These are phyloP conservation scores for Tortrix viridana DNA, from an alignment of 2,888 invertebrate species.

Conservation along the genomic window DNA sequence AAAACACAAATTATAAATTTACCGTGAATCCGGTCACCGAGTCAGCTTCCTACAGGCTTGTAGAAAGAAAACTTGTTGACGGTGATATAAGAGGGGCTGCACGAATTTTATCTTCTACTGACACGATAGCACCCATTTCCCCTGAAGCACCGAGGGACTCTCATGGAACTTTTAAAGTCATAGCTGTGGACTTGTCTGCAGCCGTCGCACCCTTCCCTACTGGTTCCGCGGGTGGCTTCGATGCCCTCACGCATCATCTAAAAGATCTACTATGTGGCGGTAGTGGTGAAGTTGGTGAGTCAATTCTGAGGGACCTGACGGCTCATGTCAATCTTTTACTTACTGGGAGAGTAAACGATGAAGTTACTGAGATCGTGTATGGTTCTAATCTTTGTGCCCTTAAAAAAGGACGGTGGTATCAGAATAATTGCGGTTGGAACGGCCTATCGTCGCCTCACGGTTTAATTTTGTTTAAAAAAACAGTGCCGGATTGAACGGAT, in stretches of 20 bases:
- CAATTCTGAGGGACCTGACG: neutral
- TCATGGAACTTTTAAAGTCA: neutral
- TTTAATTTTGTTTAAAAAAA: no score
- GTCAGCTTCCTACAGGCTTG: neutral
- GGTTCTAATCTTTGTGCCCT: conserved; percentile 3
- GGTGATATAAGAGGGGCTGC: conserved; percentile 6
- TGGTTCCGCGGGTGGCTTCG: neutral
- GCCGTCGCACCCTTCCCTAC: neutral
- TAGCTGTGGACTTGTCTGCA: neutral
- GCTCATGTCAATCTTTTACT: neutral
- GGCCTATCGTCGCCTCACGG: neutral
- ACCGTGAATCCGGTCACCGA: no score
- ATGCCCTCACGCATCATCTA: neutral
- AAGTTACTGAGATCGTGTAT: neutral
- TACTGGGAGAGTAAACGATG: neutral
- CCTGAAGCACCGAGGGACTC: neutral
- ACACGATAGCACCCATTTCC: neutral
- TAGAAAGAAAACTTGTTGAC: neutral
- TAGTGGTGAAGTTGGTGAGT: neutral
- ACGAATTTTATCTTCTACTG: neutral
- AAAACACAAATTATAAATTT: no score
- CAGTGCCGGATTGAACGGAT: no score
- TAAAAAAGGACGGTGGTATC: conserved; percentile 1
- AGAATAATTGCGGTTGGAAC: neutral
- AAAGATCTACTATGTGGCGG: neutral